phyloP scores from a whole-genome alignment of 2,797 vertebrate species.

The Halcyon smyrnensis region DNA sequence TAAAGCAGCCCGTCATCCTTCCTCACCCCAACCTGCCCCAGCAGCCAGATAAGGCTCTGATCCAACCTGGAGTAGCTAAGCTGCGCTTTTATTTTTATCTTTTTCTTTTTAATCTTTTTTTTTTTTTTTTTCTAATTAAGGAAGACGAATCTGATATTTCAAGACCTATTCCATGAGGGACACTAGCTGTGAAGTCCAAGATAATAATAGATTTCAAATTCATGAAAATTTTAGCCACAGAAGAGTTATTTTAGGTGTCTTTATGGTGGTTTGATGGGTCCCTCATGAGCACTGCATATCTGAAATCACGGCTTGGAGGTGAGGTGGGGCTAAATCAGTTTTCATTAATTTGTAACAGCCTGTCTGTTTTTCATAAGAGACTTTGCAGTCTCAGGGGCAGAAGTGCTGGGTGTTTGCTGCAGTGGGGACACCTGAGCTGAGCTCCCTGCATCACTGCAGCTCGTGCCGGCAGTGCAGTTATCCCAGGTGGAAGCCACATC shows the following conservation, averaged over 20 bases:
- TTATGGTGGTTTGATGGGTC: not conserved
- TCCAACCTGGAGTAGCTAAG: not conserved
- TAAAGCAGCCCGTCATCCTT: not conserved
- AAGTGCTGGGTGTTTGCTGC: not conserved
- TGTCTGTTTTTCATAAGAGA: not conserved
- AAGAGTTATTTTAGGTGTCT: constrained; percentile 57
- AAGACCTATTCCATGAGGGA: not conserved
- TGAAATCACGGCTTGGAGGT: not conserved
- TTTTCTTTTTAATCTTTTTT: not conserved
- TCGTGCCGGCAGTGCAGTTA: not conserved
- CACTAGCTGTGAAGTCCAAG: not conserved
- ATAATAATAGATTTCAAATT: constrained; percentile 42
- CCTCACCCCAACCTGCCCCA: not conserved
- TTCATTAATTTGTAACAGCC: not conserved
- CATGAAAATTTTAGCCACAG: constrained; percentile 34
- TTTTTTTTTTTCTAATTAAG: not conserved
- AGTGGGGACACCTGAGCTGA: not conserved
- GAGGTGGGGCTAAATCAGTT: not conserved
- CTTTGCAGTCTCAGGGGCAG: not conserved
- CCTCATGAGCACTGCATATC: not conserved
- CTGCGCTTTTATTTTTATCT: no score
- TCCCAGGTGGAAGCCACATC: not conserved
- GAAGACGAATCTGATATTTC: not conserved
- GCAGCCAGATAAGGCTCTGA: not conserved
- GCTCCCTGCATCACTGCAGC: not conserved